Conservation (phyloP, 2,888 invertebrate genomes). For the Pollenia amentaria region DNA sequence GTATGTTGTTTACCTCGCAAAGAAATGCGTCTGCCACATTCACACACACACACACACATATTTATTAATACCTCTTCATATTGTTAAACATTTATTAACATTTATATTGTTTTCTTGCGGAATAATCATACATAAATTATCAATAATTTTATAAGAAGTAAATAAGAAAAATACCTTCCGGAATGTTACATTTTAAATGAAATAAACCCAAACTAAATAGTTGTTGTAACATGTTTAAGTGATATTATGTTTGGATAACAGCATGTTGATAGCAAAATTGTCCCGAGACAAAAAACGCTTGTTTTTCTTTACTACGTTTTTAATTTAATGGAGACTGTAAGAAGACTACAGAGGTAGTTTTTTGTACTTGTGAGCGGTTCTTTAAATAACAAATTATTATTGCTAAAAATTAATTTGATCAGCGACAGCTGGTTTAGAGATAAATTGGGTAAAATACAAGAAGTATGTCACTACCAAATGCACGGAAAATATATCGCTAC, state of each 20-base stretch:
- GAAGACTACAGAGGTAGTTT: too few relatives aligned
- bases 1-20: conserved; percentile 4
- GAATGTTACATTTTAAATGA: conserved; percentile 38
- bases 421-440: too few relatives aligned
- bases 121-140: conserved; percentile 35
- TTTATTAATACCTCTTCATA: not conserved
- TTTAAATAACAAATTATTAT: too few relatives aligned
- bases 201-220: not conserved
- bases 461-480: too few relatives aligned
- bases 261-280: conserved; percentile 1
- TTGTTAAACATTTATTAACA: not conserved
- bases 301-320: too few relatives aligned
- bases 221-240: not conserved
- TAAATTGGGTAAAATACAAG: too few relatives aligned
- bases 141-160: conserved; percentile 30
- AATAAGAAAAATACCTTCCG: conserved; percentile 5
- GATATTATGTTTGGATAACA: not conserved
- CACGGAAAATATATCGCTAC: too few relatives aligned
- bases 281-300: too few relatives aligned
- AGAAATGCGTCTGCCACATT: not conserved
- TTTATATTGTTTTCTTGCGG: conserved; percentile 40
- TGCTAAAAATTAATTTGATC: too few relatives aligned
- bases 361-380: too few relatives aligned
- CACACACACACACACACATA: too few relatives aligned
- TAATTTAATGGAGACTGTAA: too few relatives aligned